Evolutionary conservation across 1,140 invertebrate genomes (phyloP).

Genomic region (Papilio polyxenes): DNA sequence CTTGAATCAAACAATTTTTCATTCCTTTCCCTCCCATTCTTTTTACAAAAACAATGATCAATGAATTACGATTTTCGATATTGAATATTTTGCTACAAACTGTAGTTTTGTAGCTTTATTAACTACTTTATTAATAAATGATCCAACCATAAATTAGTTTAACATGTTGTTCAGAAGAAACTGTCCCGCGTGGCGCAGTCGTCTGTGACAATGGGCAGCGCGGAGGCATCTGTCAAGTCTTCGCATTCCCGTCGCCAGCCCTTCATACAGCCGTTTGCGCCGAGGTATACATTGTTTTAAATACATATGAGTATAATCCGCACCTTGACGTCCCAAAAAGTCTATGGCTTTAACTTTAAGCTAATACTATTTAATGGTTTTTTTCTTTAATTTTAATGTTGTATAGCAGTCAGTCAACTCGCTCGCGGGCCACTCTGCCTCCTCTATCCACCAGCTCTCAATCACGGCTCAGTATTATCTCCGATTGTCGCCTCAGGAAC

Average conservation of each 20-base stretch:
- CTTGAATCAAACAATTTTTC: no score
- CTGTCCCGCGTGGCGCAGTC: background rate
- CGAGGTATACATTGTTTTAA: conserved; percentile 43
- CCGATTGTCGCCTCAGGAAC: conserved; percentile 68
- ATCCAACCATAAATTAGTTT: background rate
- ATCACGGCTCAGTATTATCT: conserved; percentile 63
- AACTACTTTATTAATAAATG: background rate
- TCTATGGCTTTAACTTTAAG: no score
- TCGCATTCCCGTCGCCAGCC: background rate
- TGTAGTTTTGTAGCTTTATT: no score
- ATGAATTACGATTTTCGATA: background rate
- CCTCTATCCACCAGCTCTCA: conserved; percentile 57
- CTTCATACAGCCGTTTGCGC: conserved; percentile 42
- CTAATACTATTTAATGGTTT: no score
- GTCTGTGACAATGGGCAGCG: background rate
- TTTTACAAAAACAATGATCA: conserved; percentile 47
- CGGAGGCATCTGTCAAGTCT: background rate
- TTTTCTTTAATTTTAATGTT: conserved; percentile 26
- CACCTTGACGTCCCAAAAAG: no score
- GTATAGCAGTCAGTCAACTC: conserved; percentile 44
- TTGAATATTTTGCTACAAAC: no score
- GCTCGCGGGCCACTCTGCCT: conserved; percentile 51
- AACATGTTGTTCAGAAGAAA: background rate
- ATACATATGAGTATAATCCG: no score
- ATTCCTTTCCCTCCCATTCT: no score